These are phyloP conservation scores for Thamnaconus septentrionalis DNA, from an alignment of 2,113 vertebrate species.

Conservation along the genomic window DNA sequence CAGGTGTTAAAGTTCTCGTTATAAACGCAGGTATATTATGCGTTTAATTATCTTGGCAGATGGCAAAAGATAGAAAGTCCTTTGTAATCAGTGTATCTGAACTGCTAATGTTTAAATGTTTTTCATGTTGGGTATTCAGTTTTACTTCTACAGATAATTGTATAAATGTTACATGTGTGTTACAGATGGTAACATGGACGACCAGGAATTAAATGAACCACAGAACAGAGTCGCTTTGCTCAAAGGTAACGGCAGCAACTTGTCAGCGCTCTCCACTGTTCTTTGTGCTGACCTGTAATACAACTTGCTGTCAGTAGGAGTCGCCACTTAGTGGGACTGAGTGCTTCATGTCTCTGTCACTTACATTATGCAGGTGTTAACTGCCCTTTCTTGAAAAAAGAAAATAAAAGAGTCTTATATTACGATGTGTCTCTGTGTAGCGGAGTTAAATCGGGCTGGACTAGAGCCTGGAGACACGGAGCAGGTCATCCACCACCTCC, in stretches of 20 bases:
- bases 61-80: too few species aligned
- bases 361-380: not conserved
- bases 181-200: conserved; percentile 96
- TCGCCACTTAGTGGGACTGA: too few species aligned
- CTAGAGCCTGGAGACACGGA: conserved; percentile 88
- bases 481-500: conserved; percentile 91
- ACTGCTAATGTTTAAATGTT: too few species aligned
- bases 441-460: conserved; percentile 86
- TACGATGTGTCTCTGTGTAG: conserved; percentile 60
- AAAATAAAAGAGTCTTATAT: not conserved
- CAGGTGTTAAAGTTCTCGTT: too few species aligned
- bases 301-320: too few species aligned
- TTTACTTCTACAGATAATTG: not conserved
- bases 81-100: too few species aligned
- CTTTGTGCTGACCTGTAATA: not conserved
- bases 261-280: not conserved
- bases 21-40: not conserved
- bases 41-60: too few species aligned
- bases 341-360: too few species aligned
- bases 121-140: too few species aligned
- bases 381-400: not conserved
- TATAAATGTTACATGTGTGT: conserved; percentile 1
- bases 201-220: conserved; percentile 92
- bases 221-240: conserved; percentile 90
- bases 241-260: conserved; percentile 82